Evolutionary conservation across 2,113 vertebrate genomes (phyloP).

Genomic region (Pionites leucogaster): DNA sequence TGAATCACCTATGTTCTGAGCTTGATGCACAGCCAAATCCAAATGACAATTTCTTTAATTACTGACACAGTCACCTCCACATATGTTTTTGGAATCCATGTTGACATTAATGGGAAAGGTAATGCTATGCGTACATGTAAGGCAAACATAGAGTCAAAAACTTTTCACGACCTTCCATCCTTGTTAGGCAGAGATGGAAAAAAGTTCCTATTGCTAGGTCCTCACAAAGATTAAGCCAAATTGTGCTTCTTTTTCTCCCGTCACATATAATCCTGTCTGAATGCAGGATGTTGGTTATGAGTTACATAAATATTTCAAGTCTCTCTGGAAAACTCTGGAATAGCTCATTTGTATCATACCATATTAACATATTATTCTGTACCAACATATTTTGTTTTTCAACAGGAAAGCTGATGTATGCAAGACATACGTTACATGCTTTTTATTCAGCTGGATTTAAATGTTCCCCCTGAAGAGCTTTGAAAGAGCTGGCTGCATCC

Average conservation of each 20-base stretch:
- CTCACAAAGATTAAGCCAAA: not conserved
- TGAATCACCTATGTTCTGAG: not conserved
- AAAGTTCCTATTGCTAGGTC: not conserved
- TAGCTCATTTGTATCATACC: not conserved
- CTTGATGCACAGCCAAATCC: not conserved
- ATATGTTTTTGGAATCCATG: not conserved
- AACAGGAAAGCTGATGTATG: not conserved
- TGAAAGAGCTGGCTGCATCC: not conserved
- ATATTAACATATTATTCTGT: not conserved
- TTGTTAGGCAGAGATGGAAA: not conserved
- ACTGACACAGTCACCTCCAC: not conserved
- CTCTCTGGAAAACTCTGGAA: not conserved
- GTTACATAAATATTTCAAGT: not conserved
- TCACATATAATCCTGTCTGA: not conserved
- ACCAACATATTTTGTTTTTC: not conserved
- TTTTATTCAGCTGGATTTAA: not conserved
- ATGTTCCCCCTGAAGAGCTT: not conserved
- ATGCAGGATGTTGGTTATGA: not conserved
- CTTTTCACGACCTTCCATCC: not conserved
- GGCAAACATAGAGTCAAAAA: not conserved
- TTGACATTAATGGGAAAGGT: not conserved
- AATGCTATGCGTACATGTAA: not conserved
- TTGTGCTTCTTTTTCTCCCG: not conserved
- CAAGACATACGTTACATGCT: not conserved
- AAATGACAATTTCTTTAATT: constrained; percentile 7